Base-by-base conservation (phyloP, 1,140 invertebrate genomes). In the Heliothis subflexa region DNA sequence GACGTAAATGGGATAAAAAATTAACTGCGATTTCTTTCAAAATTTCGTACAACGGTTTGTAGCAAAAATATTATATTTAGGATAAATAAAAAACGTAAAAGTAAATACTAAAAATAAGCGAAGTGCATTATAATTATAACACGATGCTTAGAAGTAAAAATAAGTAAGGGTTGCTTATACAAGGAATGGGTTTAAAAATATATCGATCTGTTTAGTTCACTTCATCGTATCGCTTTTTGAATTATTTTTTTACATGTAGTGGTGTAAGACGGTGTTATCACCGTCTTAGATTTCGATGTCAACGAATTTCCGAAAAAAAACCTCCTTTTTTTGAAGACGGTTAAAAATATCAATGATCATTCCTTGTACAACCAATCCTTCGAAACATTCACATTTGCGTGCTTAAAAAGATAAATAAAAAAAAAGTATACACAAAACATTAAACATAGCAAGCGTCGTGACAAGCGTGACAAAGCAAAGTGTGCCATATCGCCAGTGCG, bases 391-490 rank as follows among this genome's bases (percentile, higher is more conserved):
- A 70, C 66, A 70, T 7, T 21, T 50, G 10, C 66, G 47, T 52
- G 66, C 66, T 70, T 70, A 74, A 62, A 75, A 40, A 40, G 33
- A 40, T 9, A 40, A 40, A 9, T 40, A 40, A 9, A 40, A 9
- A 40, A 40, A 40, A 64, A 16, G 54, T 11, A 40, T 5, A 50
- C 28, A 52, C 57, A 75, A 57, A 12, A 18, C 59, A 64, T 55
- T 40, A 62, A 16, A 64, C 47, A 62, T 50, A 4, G 49, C 66
- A 75, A 59, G 59, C 21, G 25, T 62, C 11, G 45, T 62, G 40
- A 59, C 16, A 66, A 74, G 72, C 72, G 21, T 28, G 47, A 28
- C 55, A 74, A 62, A 74, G 57, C 45, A 74, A 61, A 49, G 14
- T 47, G 13, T 18, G 12, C n/a, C 55, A 9, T 62, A n/a, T 62